phyloP scores from a whole-genome alignment of 2,113 vertebrate species.

The Chionomys nivalis region DNA sequence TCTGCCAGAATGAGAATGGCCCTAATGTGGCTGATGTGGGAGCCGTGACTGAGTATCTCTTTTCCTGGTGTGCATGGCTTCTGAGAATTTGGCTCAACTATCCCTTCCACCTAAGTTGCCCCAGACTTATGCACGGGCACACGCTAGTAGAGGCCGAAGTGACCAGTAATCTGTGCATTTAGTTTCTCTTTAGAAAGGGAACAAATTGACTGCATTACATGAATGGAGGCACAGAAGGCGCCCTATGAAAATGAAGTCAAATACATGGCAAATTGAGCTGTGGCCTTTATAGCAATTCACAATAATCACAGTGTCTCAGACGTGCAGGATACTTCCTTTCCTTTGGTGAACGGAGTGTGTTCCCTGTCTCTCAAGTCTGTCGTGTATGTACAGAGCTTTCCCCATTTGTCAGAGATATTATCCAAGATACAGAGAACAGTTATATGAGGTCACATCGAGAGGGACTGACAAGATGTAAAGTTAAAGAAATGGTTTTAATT shows the following conservation, averaged over 20 bases:
- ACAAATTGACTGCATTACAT: not conserved
- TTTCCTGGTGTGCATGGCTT: not conserved
- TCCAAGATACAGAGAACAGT: not conserved
- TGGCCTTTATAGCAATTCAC: not conserved
- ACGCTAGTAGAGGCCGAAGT: not conserved
- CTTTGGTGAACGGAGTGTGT: not conserved
- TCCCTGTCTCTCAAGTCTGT: not conserved
- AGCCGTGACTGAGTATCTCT: not conserved
- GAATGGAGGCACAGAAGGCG: not conserved
- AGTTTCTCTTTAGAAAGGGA: not conserved
- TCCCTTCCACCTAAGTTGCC: not conserved
- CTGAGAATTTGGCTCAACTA: not conserved
- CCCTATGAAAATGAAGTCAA: not conserved
- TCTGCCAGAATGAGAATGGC: not conserved
- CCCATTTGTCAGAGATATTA: constrained; percentile 32
- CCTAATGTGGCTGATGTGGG: not conserved
- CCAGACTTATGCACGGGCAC: not conserved
- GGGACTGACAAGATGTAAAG: not conserved
- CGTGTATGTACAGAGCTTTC: not conserved
- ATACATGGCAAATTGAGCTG: not conserved
- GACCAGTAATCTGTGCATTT: not conserved
- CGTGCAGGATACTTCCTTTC: not conserved
- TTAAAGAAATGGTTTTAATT: constrained; percentile 3
- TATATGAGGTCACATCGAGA: not conserved
- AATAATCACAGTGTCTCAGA: not conserved